phyloP scores from a whole-genome alignment of 2,888 invertebrate species.

The Sinotaia quadrata region DNA sequence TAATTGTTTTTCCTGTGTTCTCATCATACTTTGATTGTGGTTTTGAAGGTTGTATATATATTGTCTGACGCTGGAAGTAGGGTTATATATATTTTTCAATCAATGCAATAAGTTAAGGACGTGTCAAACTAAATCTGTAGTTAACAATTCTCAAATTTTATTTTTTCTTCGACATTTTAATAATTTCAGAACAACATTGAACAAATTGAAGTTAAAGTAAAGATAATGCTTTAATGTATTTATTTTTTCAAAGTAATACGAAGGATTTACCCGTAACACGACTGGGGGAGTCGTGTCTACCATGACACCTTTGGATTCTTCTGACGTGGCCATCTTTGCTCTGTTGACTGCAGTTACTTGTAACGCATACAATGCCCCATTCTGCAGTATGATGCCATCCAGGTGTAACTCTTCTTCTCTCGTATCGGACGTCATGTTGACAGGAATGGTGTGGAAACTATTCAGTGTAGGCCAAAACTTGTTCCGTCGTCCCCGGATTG shows the following conservation, averaged over 20 bases:
- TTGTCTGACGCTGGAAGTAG: too few relatives aligned
- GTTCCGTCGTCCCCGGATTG: neutral
- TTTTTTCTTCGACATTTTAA: neutral
- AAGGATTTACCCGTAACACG: slow-evolving; percentile 34
- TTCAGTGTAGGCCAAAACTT: slow-evolving; percentile 9
- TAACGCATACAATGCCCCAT: slow-evolving; percentile 37
- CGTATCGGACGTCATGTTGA: slow-evolving; percentile 7
- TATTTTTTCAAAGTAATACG: too few relatives aligned
- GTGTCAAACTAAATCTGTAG: neutral
- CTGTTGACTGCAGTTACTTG: slow-evolving; percentile 39
- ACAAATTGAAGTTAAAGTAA: too few relatives aligned
- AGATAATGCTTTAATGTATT: too few relatives aligned
- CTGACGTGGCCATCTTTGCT: slow-evolving; percentile 33
- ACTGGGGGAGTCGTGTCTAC: slow-evolving; percentile 53
- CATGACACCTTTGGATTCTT: slow-evolving; percentile 48
- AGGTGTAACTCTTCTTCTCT: neutral
- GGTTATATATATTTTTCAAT: too few relatives aligned
- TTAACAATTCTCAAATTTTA: neutral
- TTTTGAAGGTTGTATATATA: too few relatives aligned
- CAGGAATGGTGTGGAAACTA: neutral
- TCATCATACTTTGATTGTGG: too few relatives aligned
- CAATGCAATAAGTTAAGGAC: too few relatives aligned
- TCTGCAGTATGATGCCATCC: slow-evolving; percentile 14
- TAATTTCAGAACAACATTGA: neutral
- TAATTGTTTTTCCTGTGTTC: too few relatives aligned